Evolutionary conservation across 2,888 invertebrate species (phyloP), one percentile per base, ranked within the genome.

Genomic region (Mesochorus sp.): DNA sequence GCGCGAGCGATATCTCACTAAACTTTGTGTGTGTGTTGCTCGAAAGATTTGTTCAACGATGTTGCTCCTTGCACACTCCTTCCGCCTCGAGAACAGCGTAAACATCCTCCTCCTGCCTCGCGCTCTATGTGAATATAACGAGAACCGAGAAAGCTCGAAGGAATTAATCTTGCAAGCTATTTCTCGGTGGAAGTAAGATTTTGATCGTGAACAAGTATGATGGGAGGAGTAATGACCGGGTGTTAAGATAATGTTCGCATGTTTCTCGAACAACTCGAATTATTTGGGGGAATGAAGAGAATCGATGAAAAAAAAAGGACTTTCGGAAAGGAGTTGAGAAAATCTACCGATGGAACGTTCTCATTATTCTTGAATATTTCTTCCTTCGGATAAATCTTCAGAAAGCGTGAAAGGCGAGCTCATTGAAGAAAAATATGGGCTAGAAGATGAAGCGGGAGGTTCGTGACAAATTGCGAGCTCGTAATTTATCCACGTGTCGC

Each of bases 31-130:
- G n/a, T 76, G 37, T 73, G 64, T 76, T 42, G 68, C 34, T 49
- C 21, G 70, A 70, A 74, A 80, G 80, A 80, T 80, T 80, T 79
- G 76, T 79, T 76, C 66, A 42, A 59, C 44, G 66, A 72, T 76
- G 76, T 76, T 79, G 39, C 67, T 64, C 31, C 55, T 53, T 19
- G n/a, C 71, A 55, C 21, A 3, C 21, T 3, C 19, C 49, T 49
- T 66, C 26, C 21, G 53, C 47, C 61, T 19, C 44, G 21, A 53
- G 64, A 31, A 37, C 72, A 51, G 34, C 53, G 68, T 64, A 78
- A 74, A 68, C 70, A 78, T 70, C 51, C 73, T 42, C 66, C 64
- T 51, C 70, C 26, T 68, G n/a, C n/a, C n/a, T n/a, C n/a, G n/a
- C n/a, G n/a, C n/a, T 67, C 51, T 19, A 28, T 34, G 59, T 53